Conservation (phyloP, 2,113 vertebrate species). For the Gavialis gangeticus region DNA sequence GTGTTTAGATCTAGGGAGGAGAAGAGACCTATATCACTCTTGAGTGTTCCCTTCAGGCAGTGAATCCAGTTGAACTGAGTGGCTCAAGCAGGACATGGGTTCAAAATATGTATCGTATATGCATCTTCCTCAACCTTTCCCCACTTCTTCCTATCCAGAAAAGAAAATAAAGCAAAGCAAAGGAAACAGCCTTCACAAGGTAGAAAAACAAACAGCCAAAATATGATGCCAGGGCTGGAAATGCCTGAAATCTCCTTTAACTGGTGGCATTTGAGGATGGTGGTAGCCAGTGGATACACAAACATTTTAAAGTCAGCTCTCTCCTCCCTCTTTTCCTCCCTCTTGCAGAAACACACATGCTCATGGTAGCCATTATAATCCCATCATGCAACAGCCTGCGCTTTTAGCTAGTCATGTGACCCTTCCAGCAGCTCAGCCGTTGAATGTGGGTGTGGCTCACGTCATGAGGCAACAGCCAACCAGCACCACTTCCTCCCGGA, state of each 20-base stretch:
- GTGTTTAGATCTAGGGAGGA: not conserved
- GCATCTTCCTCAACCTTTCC: not conserved
- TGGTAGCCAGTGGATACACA: not conserved
- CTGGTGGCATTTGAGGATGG: fast-evolving
- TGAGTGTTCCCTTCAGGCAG: not conserved
- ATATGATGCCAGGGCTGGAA: not conserved
- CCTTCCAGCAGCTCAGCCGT: constrained; percentile 92
- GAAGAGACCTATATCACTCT: not conserved
- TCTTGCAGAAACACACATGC: constrained; percentile 88
- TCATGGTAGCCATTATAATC: constrained; percentile 96
- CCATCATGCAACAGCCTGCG: constrained; percentile 98
- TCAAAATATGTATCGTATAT: not conserved
- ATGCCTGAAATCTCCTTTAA: not conserved
- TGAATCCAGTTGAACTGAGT: not conserved
- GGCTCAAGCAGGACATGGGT: not conserved
- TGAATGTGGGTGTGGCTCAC: constrained; percentile 97
- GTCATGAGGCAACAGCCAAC: constrained; percentile 96
- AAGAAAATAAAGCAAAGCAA: not conserved
- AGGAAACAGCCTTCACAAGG: not conserved
- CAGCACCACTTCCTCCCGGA: constrained; percentile 86
- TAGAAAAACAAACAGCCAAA: not conserved
- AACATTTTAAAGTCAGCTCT: not conserved
- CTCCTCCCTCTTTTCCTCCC: not conserved
- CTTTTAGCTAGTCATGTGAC: constrained; percentile 93
- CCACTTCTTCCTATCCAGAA: not conserved